These are phyloP conservation scores for Limnodromus scolopaceus DNA, from an alignment of 2,797 vertebrate species.

Conservation along the genomic window DNA sequence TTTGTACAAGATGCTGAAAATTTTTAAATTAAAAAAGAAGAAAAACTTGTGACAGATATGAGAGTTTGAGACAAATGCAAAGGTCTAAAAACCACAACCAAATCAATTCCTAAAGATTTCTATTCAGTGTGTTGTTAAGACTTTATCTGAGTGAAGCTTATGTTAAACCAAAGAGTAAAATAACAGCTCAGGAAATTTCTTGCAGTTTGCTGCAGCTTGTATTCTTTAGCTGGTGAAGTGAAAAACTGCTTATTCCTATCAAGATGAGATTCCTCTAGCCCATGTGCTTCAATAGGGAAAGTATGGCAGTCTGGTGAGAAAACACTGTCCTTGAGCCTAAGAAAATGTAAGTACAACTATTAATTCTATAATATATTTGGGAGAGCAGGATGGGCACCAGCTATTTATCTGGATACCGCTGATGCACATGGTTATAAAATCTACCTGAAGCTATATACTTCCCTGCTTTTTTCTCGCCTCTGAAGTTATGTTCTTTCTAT, in stretches of 20 bases:
- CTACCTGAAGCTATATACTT: background rate
- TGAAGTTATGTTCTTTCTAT: background rate
- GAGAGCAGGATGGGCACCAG: background rate
- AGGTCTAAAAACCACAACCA: background rate
- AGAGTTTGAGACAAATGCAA: background rate
- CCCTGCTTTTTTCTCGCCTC: background rate
- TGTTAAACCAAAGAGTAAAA: background rate
- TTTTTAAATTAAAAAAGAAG: background rate
- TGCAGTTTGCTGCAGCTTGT: background rate
- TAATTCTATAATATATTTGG: background rate
- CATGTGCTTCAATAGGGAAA: fast-evolving
- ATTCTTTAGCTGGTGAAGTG: background rate
- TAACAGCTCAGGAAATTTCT: background rate
- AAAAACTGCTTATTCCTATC: background rate
- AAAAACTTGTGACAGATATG: background rate
- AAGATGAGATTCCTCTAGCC: background rate
- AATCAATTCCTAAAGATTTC: background rate
- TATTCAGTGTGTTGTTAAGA: background rate
- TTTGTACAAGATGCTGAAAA: background rate
- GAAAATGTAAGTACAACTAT: background rate
- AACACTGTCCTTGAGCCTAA: background rate
- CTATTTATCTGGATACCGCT: background rate
- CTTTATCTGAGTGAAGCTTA: background rate
- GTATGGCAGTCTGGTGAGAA: background rate
- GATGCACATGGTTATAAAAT: background rate